Conservation (phyloP, 2,888 invertebrate species). For the Oscheius sp. region DNA sequence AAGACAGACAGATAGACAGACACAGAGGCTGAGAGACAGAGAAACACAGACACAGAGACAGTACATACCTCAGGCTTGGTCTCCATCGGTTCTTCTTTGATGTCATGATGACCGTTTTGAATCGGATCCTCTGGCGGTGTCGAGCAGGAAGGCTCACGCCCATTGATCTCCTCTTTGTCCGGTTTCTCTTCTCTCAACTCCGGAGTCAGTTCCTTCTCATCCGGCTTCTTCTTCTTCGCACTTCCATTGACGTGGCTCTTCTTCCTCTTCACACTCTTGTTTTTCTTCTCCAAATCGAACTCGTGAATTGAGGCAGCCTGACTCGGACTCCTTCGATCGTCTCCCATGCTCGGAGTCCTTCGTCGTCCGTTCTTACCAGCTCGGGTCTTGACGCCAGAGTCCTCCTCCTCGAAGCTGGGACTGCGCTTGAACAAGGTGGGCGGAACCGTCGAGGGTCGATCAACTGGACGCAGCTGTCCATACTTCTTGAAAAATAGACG, state of each 20-base stretch:
- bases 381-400: slow-evolving; percentile 55
- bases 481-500: slow-evolving; percentile 83
- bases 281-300: slow-evolving; percentile 42
- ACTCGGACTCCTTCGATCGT: slow-evolving; percentile 38
- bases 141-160: neutral
- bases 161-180: slow-evolving; percentile 1
- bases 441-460: slow-evolving; percentile 74
- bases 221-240: slow-evolving; percentile 38
- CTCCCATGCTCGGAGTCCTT: slow-evolving; percentile 38
- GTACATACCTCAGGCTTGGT: neutral
- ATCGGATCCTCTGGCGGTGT: slow-evolving; percentile 25
- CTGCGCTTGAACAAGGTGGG: slow-evolving; percentile 73
- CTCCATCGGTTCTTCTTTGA: slow-evolving; percentile 14
- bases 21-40: too few species aligned
- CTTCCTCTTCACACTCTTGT: slow-evolving; percentile 39
- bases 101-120: slow-evolving; percentile 16
- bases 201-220: slow-evolving; percentile 22
- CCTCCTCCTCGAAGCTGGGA: slow-evolving; percentile 49
- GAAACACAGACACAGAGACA: too few species aligned
- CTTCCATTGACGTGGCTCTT: slow-evolving; percentile 31
- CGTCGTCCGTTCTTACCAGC: slow-evolving; percentile 55
- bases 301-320: slow-evolving; percentile 36
- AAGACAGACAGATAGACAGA: too few species aligned
- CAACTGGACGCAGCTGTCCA: slow-evolving; percentile 79
- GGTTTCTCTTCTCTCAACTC: neutral